Conservation (phyloP, 2,888 invertebrate genomes). For the Chrysolina oricalcia region DNA sequence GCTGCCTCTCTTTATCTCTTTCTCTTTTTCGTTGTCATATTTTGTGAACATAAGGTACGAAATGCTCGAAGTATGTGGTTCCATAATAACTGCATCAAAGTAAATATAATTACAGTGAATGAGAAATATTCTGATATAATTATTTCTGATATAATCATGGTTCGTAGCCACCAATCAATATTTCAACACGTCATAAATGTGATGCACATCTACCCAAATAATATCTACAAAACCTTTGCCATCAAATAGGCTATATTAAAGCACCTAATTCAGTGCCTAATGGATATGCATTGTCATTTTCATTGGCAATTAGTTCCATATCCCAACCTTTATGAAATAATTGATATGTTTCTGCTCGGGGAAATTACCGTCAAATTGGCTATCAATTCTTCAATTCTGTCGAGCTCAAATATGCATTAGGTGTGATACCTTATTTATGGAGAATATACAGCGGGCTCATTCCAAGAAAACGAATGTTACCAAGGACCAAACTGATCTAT, state of each 20-base stretch:
- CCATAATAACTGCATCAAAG: not conserved
- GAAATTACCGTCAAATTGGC: not conserved
- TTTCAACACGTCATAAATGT: not conserved
- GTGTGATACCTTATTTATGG: not conserved
- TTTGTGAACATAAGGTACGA: not conserved
- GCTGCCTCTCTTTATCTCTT: too few relatives aligned
- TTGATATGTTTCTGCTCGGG: not conserved
- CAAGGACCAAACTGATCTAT: too few relatives aligned
- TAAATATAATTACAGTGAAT: too few relatives aligned
- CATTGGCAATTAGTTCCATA: conserved; percentile 3
- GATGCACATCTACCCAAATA: not conserved
- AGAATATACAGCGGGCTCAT: too few relatives aligned
- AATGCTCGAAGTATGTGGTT: not conserved
- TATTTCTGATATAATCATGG: not conserved
- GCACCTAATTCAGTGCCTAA: not conserved
- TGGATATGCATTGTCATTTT: not conserved
- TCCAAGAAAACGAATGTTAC: too few relatives aligned
- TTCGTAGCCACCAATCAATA: not conserved
- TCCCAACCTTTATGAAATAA: not conserved
- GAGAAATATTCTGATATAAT: not conserved
- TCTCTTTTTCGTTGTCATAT: too few relatives aligned
- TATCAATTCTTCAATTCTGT: not conserved
- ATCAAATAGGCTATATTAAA: not conserved
- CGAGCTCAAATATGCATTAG: not conserved
- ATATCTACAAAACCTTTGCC: not conserved